Conservation (phyloP, 2,797 vertebrate genomes). For the Psittacula derbiana region DNA sequence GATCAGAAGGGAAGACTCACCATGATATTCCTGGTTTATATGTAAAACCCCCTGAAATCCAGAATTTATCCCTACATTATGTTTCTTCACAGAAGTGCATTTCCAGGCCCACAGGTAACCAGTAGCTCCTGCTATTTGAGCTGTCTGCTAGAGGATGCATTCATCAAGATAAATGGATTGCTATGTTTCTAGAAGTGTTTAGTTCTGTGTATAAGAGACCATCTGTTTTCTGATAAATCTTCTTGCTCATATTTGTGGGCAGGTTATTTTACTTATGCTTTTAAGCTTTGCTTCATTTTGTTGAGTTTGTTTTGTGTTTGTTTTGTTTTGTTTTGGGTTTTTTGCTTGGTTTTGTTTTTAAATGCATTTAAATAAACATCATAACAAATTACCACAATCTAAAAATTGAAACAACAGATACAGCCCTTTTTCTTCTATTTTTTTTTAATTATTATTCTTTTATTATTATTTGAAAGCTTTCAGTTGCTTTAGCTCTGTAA, state of each 20-base stretch:
- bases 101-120: constrained; percentile 38
- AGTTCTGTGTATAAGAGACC: constrained; percentile 68
- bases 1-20: background rate
- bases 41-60: background rate
- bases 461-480: background rate
- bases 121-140: constrained; percentile 42
- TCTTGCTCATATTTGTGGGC: constrained; percentile 61
- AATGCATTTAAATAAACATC: constrained; percentile 62
- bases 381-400: constrained; percentile 22
- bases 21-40: background rate
- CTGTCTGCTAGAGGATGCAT: constrained; percentile 70
- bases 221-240: constrained; percentile 78
- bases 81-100: background rate
- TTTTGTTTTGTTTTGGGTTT: background rate
- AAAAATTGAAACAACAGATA: background rate
- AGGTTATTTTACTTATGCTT: constrained; percentile 56
- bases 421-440: background rate
- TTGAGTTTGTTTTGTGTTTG: background rate
- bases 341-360: background rate
- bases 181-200: constrained; percentile 74
- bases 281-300: background rate
- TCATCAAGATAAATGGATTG: constrained; percentile 80
- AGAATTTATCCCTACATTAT: background rate
- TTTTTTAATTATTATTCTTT: background rate
- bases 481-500: background rate